Evolutionary conservation across 2,888 invertebrate genomes (phyloP).

Genomic region (Scaptomyza reducta): DNA sequence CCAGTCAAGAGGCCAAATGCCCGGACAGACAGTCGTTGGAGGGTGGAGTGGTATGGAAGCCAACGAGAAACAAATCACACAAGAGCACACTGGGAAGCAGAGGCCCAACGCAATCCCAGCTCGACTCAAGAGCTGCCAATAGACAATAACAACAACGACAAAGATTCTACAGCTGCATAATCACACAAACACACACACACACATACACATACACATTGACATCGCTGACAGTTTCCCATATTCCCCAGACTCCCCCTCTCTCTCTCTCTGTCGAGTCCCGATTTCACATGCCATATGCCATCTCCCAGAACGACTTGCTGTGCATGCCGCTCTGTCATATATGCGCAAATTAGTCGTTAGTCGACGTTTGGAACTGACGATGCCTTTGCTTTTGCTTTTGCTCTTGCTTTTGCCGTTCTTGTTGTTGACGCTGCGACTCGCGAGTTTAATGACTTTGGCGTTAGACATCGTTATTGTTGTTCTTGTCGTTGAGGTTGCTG

Average conservation of each 20-base stretch:
- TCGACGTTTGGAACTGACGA: conserved; percentile 59
- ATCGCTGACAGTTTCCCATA: conserved; percentile 46
- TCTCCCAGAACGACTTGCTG: conserved; percentile 58
- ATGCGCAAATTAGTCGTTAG: conserved; percentile 80
- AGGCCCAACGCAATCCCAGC: conserved; percentile 71
- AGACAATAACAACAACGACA: conserved; percentile 31
- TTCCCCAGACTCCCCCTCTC: conserved; percentile 24
- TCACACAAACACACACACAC: conserved; percentile 4
- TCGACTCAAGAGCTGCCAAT: conserved; percentile 55
- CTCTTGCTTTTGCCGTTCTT: background rate
- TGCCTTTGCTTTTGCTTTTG: conserved; percentile 15
- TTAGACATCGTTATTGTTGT: conserved; percentile 57
- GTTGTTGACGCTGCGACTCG: conserved; percentile 19
- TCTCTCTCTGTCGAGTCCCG: conserved; percentile 3
- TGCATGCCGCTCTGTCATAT: conserved; percentile 73
- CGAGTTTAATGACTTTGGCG: conserved; percentile 78
- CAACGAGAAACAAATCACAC: conserved; percentile 5
- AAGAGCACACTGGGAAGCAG: conserved; percentile 64
- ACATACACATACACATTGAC: background rate
- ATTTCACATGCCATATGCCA: conserved; percentile 34
- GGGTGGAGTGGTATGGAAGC: background rate
- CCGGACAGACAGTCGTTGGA: background rate
- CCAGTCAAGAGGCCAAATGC: conserved; percentile 41
- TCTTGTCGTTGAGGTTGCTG: conserved; percentile 49
- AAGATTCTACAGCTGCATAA: background rate